phyloP scores from a whole-genome alignment of 1,140 invertebrate genomes.

The Theocolax elegans region DNA sequence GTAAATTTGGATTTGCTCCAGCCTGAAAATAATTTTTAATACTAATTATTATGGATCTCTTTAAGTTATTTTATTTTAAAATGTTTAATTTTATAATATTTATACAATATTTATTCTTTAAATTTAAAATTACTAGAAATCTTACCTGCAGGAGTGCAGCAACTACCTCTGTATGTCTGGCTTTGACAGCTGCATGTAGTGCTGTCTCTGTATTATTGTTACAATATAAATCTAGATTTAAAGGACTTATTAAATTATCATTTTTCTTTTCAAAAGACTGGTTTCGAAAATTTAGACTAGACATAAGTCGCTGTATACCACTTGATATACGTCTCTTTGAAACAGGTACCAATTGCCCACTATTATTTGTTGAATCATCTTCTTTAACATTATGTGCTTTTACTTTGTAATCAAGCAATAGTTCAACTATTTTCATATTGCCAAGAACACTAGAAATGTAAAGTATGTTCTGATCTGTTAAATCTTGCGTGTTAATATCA shows the following conservation, averaged over 20 bases:
- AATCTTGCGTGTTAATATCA: constrained; percentile 90
- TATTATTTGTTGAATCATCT: constrained; percentile 50
- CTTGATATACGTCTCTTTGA: constrained; percentile 83
- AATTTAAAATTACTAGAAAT: background rate
- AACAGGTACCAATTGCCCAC: constrained; percentile 59
- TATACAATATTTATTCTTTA: background rate
- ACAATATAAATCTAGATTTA: constrained; percentile 81
- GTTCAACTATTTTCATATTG: constrained; percentile 83
- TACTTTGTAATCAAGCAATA: constrained; percentile 80
- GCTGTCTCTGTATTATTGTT: constrained; percentile 81
- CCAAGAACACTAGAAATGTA: constrained; percentile 89
- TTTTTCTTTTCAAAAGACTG: constrained; percentile 67
- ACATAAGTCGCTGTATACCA: constrained; percentile 89
- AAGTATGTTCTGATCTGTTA: constrained; percentile 87
- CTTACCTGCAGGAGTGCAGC: constrained; percentile 75
- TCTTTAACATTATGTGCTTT: constrained; percentile 72
- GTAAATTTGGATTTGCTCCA: constrained; percentile 79
- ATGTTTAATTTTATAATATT: too few relatives aligned
- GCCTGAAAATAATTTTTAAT: constrained; percentile 64
- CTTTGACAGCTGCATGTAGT: constrained; percentile 82
- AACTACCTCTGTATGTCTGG: constrained; percentile 80
- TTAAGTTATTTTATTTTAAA: too few relatives aligned
- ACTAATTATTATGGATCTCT: too few relatives aligned
- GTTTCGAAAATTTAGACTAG: constrained; percentile 76
- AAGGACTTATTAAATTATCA: constrained; percentile 73